These are phyloP conservation scores for Disparrhopalites patrizii DNA, from an alignment of 2,888 invertebrate species.

Conservation along the genomic window DNA sequence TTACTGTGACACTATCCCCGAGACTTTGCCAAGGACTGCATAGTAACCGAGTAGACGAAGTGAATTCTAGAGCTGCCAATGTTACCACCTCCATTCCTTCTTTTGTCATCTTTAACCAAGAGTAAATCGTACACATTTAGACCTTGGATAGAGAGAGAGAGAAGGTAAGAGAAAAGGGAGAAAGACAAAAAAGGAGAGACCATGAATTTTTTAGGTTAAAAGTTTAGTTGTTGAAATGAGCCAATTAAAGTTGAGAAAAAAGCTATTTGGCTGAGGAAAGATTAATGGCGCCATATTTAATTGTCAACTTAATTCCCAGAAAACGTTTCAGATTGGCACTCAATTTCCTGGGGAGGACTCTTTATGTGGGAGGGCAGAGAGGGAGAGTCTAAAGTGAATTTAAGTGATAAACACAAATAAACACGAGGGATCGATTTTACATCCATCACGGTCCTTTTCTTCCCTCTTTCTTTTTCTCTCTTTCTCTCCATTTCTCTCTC, in stretches of 20 bases:
- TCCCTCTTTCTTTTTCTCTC: not conserved
- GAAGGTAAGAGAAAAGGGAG: no score
- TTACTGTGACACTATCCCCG: no score
- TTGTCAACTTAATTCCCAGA: constrained; percentile 26
- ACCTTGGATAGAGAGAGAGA: no score
- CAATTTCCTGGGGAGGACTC: constrained; percentile 20
- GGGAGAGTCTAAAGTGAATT: constrained; percentile 20
- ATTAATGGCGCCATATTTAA: constrained; percentile 25
- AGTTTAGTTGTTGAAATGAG: not conserved
- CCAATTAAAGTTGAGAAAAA: constrained; percentile 15
- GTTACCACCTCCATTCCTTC: no score
- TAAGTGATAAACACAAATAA: constrained; percentile 29
- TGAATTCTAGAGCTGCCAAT: no score
- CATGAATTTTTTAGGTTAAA: no score
- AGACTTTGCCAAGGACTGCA: no score
- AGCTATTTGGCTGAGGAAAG: constrained; percentile 15
- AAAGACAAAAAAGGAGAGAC: no score
- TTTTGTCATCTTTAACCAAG: no score
- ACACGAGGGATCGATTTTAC: constrained; percentile 26
- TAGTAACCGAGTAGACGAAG: no score
- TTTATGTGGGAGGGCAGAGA: constrained; percentile 1
- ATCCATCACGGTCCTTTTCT: constrained; percentile 16
- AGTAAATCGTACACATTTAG: no score
- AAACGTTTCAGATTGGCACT: constrained; percentile 21
- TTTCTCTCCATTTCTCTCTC: constrained; percentile 18